Evolutionary conservation across 92 coral and sea anemone genomes (phyloP), one percentile per base, ranked within the genome.

Genomic region (Porites lobata): DNA sequence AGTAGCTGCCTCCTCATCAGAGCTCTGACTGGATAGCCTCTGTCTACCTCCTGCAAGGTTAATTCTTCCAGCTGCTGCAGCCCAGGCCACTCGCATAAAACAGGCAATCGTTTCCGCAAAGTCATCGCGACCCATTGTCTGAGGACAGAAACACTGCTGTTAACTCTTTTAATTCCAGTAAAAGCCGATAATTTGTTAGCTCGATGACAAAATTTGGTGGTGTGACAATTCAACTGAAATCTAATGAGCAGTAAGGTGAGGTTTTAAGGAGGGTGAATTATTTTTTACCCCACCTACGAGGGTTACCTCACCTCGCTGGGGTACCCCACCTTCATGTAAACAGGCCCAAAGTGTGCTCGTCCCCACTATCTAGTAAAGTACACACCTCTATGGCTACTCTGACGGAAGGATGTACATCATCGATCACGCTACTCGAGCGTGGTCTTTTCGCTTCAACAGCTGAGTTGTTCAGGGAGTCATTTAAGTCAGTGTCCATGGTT

Each of bases 51-150:
- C 98, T 8, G 98, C 98, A 50, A 95, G 92, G 91, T 95, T 94
- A 50, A 95, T 78, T 69, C 94, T 83, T 3, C 98, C 98, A 47
- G 96, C 96, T 10, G 98, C 98, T 82, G 98, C 98, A 17, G 98
- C 98, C 98, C 98, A 95, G n/a, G 98, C 93, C 7, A 95, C 98
- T 24, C 98, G 91, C 98, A 95, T 95, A 22, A 95, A 83, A 76
- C 98, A 95, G 13, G 98, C 98, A 69, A 95, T 95, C 6, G 98
- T 95, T 75, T 95, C 98, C 2, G 98, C 98, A 68, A 95, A 95
- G 80, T 95, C 98, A 56, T 95, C 98, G 21, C 98, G 89, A 9
- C 95, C 95, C 98, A 95, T 95, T 15, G 98, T 95, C 98, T 95
- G 90, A 32, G 79, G 50, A 56, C 0, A 20, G 50, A 69, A 57